These are phyloP conservation scores for Microplitis mediator DNA, from an alignment of 1,140 invertebrate genomes.

Conservation along the genomic window DNA sequence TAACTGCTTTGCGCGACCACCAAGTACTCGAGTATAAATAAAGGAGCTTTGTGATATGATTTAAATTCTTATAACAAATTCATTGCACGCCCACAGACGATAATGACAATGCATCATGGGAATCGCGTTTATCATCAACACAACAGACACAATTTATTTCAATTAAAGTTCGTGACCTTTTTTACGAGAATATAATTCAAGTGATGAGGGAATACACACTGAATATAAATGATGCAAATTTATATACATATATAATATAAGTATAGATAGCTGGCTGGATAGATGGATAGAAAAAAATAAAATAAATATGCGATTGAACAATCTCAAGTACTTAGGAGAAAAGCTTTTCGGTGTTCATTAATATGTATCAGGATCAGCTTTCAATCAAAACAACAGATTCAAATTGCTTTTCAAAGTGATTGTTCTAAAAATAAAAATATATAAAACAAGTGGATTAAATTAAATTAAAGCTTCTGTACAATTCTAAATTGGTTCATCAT, in stretches of 20 bases:
- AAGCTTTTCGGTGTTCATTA: conserved; percentile 3
- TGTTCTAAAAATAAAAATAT: too few relatives aligned
- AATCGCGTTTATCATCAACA: not conserved
- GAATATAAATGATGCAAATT: not conserved
- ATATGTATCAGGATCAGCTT: not conserved
- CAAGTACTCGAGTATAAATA: too few relatives aligned
- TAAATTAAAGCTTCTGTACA: too few relatives aligned
- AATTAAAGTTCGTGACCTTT: conserved; percentile 25
- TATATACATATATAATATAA: too few relatives aligned
- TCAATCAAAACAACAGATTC: too few relatives aligned
- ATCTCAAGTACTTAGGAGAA: not conserved
- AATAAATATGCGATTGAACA: not conserved
- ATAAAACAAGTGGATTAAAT: too few relatives aligned
- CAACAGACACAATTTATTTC: conserved; percentile 18
- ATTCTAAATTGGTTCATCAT: too few relatives aligned
- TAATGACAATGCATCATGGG: not conserved
- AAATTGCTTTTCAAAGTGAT: too few relatives aligned
- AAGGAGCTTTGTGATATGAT: too few relatives aligned
- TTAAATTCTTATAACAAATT: not conserved
- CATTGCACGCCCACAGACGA: not conserved
- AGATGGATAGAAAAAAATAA: not conserved
- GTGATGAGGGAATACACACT: not conserved
- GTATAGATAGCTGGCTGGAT: too few relatives aligned
- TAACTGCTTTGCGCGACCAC: too few relatives aligned
- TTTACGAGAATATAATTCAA: conserved; percentile 16